Conservation (phyloP, 2,113 vertebrate genomes). For the Malurus elegans region DNA sequence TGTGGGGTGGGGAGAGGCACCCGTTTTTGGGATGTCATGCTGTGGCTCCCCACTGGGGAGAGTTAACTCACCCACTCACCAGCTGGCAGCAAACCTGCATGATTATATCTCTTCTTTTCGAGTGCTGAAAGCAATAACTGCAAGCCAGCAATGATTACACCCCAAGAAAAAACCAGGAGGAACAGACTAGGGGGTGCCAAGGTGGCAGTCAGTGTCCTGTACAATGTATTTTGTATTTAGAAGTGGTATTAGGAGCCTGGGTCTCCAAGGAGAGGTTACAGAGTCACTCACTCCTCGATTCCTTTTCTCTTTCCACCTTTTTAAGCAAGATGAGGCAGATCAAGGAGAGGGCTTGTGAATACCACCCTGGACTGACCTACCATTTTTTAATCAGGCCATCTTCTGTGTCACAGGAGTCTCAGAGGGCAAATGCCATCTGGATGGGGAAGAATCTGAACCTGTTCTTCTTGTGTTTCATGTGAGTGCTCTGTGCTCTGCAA, state of each 20-base stretch:
- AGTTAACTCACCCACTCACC: neutral
- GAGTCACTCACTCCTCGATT: neutral
- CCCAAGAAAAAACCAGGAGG: neutral
- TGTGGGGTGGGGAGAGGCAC: neutral
- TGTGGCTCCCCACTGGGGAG: neutral
- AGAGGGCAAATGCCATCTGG: neutral
- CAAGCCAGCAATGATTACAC: neutral
- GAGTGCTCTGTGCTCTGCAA: rapidly evolving
- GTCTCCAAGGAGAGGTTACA: neutral
- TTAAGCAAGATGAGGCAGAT: rapidly evolving
- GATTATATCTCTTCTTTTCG: neutral
- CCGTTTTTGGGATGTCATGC: neutral
- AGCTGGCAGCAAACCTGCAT: neutral
- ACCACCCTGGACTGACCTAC: neutral
- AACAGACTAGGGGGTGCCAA: neutral
- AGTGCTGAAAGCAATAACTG: neutral
- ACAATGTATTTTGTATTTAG: neutral
- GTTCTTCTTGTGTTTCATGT: neutral
- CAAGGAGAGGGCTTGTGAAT: neutral
- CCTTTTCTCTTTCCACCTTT: neutral
- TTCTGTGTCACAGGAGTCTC: neutral
- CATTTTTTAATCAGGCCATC: neutral
- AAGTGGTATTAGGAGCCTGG: neutral
- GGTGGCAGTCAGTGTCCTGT: rapidly evolving
- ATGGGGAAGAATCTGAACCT: neutral